These are phyloP conservation scores for Catamblyrhynchus diadema DNA, from an alignment of 2,797 vertebrate species.

Conservation along the genomic window DNA sequence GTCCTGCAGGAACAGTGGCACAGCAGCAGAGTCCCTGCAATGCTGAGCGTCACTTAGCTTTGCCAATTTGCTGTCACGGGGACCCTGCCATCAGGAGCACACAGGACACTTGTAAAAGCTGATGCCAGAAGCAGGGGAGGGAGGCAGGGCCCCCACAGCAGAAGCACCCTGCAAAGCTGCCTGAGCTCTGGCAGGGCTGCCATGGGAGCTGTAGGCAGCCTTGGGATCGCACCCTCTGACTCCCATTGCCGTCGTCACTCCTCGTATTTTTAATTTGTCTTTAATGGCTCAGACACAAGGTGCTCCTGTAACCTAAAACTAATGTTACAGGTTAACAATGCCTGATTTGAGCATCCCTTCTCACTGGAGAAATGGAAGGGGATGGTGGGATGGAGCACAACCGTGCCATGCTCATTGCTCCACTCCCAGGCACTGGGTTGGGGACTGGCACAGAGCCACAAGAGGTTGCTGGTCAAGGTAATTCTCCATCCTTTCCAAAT, in stretches of 20 bases:
- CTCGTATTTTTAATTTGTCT: background rate
- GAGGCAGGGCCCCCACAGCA: background rate
- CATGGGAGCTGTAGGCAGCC: background rate
- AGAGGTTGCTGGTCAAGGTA: background rate
- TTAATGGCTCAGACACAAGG: background rate
- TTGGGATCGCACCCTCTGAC: background rate
- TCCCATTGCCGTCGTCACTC: accelerated
- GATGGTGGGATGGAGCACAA: background rate
- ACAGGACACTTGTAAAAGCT: background rate
- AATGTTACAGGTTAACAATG: background rate
- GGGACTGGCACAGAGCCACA: background rate
- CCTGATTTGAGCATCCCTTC: background rate
- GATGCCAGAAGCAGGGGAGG: background rate
- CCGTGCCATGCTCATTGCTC: accelerated
- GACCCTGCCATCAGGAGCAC: background rate
- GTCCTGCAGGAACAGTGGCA: background rate
- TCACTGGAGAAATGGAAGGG: background rate
- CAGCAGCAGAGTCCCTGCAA: background rate
- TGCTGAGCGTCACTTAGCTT: background rate
- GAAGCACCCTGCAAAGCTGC: background rate
- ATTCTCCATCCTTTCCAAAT: background rate
- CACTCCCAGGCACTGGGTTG: accelerated
- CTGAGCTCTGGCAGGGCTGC: background rate
- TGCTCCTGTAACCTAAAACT: background rate
- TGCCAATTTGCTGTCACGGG: background rate